Conservation (phyloP, 1,140 invertebrate species). For the Leptinotarsa texana region DNA sequence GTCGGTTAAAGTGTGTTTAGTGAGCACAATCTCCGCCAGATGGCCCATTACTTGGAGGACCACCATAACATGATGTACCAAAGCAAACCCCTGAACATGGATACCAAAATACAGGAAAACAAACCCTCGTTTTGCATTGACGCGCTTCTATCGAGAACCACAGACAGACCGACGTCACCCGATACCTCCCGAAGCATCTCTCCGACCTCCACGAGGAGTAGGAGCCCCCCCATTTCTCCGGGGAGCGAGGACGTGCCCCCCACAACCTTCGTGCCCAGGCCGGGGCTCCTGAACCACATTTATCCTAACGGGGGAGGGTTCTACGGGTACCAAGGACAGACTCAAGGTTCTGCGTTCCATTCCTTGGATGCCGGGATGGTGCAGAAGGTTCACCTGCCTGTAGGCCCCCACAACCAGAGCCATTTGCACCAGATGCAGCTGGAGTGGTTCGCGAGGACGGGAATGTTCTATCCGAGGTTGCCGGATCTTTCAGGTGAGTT, state of each 20-base stretch:
- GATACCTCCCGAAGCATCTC: slow-evolving; percentile 51
- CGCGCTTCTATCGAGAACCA: slow-evolving; percentile 60
- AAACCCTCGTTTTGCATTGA: slow-evolving; percentile 69
- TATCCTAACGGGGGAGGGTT: slow-evolving; percentile 47
- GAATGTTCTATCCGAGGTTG: slow-evolving; percentile 82
- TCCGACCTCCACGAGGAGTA: slow-evolving; percentile 50
- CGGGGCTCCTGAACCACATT: slow-evolving; percentile 50
- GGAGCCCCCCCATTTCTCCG: slow-evolving; percentile 56
- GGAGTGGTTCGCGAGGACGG: slow-evolving; percentile 81
- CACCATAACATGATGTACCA: slow-evolving; percentile 19
- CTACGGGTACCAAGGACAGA: slow-evolving; percentile 47
- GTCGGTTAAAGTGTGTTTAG: slow-evolving; percentile 6
- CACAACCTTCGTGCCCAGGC: slow-evolving; percentile 48
- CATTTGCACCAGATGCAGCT: slow-evolving; percentile 81
- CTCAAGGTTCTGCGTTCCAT: slow-evolving; percentile 54
- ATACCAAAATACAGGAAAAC: slow-evolving; percentile 50
- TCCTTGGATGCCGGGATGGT: slow-evolving; percentile 48
- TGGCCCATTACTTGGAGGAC: slow-evolving; percentile 53
- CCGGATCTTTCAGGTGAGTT: slow-evolving; percentile 66
- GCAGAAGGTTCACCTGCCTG: slow-evolving; percentile 44
- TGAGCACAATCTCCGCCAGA: slow-evolving; percentile 14
- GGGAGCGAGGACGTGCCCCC: slow-evolving; percentile 54
- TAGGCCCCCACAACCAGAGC: slow-evolving; percentile 52
- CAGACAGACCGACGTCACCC: slow-evolving; percentile 46
- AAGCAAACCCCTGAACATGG: slow-evolving; percentile 45